Base-by-base conservation (phyloP, 2,888 invertebrate species). In the Coelopa pilipes region DNA sequence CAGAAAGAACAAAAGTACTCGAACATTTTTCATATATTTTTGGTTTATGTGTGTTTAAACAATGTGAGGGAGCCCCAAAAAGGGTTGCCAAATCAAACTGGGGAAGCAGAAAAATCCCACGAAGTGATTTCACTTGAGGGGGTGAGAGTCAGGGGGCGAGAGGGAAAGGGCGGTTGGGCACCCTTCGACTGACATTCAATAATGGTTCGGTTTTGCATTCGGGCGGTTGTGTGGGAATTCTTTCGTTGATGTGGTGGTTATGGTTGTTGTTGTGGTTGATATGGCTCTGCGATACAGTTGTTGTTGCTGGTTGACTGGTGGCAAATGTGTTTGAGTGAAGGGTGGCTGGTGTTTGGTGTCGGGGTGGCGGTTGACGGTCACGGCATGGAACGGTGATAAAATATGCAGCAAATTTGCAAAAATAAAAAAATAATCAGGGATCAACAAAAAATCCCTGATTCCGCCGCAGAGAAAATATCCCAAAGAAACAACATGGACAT, bases 371-470 rank as follows among this genome's bases (percentile, higher is more conserved):
- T 57, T 75, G 72, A 69, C 62, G 72, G 66, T 70, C 65, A 50
- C 55, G 70, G 34, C 77, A 70, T 75, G 78, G 82, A 83, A 84
- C 82, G 82, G 82, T 82, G 84, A 84, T 84, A 84, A 83, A 84
- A 84, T 83, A 84, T 83, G 82, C 83, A 77, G 75, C 70, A 77
- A 77, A 77, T 76, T 77, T 77, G 72, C 59, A 57, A 46, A 63
- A 62, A 57, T 57, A 68, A 46, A 65, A 57, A 69, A 47, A 47
- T 45, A 46, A 69, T 70, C 13, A 4, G 62, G 15, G 57, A 63
- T 11, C 11, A 65, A 70, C 47, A 59, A 59, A 45, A 70, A 73
- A 69, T 69, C 73, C 50, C 13, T 9, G 55, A 50, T 50, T 50
- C 24, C 53, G 72, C 49, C 55, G 45, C 47, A 72, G 59, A 53